A percentile compares a stretch with the other conserved stretches of the same genome.
phyloP scores from a whole-genome alignment of 1,140 invertebrate genomes.

The Zeugodacus cucurbitae region DNA sequence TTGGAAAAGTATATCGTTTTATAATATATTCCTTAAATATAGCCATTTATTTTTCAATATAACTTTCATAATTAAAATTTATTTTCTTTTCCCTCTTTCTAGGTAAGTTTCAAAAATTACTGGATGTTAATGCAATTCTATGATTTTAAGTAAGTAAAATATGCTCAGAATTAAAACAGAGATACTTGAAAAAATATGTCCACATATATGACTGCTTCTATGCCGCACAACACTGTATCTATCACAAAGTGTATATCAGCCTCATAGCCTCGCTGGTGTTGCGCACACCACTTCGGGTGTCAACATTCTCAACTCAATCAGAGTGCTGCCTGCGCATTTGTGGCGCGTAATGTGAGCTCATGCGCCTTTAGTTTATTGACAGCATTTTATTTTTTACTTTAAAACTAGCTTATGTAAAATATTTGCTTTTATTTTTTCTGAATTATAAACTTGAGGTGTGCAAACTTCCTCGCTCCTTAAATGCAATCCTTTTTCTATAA shows the following conservation, averaged over 20 bases:
- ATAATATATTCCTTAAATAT: too few species aligned
- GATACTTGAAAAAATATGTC: too few species aligned
- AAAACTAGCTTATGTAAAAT: neutral
- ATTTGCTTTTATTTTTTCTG: neutral
- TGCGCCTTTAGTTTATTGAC: neutral
- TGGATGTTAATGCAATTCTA: neutral
- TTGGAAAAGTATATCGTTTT: too few species aligned
- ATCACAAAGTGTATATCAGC: too few species aligned
- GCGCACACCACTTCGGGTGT: neutral
- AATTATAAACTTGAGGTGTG: neutral
- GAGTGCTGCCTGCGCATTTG: neutral
- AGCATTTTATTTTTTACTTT: neutral
- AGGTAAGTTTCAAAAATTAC: neutral
- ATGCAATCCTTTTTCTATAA: neutral
- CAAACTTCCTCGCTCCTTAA: neutral
- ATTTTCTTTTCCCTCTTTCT: neutral
- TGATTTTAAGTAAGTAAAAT: neutral
- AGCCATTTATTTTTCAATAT: neutral
- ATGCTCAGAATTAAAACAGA: neutral
- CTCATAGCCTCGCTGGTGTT: neutral
- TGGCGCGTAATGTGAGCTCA: neutral
- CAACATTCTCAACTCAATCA: conserved; percentile 36
- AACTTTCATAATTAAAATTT: neutral
- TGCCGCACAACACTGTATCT: neutral
- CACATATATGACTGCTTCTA: neutral